Evolutionary conservation across 2,888 invertebrate genomes (phyloP).

Genomic region (Ephialtes manifestator): DNA sequence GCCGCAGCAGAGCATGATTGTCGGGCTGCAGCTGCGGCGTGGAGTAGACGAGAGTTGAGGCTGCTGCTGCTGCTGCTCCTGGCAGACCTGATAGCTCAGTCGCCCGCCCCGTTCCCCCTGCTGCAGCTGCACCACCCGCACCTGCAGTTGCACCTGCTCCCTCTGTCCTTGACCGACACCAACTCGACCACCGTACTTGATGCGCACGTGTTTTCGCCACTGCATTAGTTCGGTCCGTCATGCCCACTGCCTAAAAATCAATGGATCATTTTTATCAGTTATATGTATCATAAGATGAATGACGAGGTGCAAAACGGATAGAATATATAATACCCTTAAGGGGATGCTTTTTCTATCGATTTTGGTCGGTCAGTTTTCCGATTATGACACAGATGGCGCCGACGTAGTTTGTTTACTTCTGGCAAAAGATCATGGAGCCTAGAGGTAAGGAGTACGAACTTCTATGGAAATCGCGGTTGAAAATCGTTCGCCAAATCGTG

Average conservation of each 20-base stretch:
- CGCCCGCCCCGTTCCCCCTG: slow-evolving; percentile 77
- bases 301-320: no score
- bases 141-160: slow-evolving; percentile 79
- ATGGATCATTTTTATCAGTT: neutral
- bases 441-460: no score
- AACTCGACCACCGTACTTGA: slow-evolving; percentile 86
- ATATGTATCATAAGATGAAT: no score
- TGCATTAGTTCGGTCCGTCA: slow-evolving; percentile 86
- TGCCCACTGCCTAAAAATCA: slow-evolving; percentile 82
- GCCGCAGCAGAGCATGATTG: slow-evolving; percentile 98
- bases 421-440: no score
- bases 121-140: slow-evolving; percentile 85
- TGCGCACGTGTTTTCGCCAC: slow-evolving; percentile 86
- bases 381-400: no score
- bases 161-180: slow-evolving; percentile 85
- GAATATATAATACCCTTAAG: no score
- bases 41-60: slow-evolving; percentile 82
- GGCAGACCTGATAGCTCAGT: slow-evolving; percentile 79
- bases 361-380: no score
- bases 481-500: no score
- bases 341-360: no score
- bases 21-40: slow-evolving; percentile 90
- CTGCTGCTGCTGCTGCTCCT: slow-evolving; percentile 74
- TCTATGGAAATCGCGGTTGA: no score
- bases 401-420: no score